Evolutionary conservation across 2,797 vertebrate genomes (phyloP).

Genomic region (Tapera naevia): DNA sequence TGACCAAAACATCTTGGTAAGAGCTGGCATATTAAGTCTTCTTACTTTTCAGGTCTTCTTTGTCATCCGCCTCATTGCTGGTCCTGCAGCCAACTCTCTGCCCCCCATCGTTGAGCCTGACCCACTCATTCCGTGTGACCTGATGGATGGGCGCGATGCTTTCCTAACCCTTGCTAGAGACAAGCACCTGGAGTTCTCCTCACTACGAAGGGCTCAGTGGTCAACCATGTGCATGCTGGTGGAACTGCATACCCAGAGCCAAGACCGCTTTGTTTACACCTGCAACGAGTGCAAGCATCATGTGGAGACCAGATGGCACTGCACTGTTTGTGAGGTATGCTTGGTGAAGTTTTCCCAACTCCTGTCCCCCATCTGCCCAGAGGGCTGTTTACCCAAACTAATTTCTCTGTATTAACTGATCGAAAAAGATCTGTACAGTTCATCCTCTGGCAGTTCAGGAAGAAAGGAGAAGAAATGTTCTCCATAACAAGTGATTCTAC

Average conservation of each 20-base stretch:
- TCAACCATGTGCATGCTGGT: conserved; percentile 99
- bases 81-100: conserved; percentile 92
- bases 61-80: conserved; percentile 95
- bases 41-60: conserved; percentile 88
- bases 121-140: conserved; percentile 92
- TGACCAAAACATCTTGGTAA: background rate
- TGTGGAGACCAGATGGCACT: conserved; percentile 97
- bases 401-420: background rate
- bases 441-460: background rate
- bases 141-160: conserved; percentile 97
- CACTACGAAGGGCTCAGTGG: conserved; percentile 91
- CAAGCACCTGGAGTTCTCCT: conserved; percentile 97
- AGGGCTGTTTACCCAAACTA: background rate
- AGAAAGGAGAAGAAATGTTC: background rate
- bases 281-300: conserved; percentile 99
- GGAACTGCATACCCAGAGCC: conserved; percentile 97
- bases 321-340: conserved; percentile 95
- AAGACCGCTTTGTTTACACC: conserved; percentile 97
- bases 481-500: rapidly evolving
- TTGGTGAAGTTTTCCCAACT: background rate
- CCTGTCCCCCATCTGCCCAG: background rate
- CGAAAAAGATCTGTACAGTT: background rate
- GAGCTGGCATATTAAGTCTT: background rate
- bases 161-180: conserved; percentile 96
- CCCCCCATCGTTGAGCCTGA: conserved; percentile 89